A percentile compares a stretch with the other conserved stretches of the same genome.
Conservation (phyloP, 2,797 vertebrate species). For the Perodicticus potto region DNA sequence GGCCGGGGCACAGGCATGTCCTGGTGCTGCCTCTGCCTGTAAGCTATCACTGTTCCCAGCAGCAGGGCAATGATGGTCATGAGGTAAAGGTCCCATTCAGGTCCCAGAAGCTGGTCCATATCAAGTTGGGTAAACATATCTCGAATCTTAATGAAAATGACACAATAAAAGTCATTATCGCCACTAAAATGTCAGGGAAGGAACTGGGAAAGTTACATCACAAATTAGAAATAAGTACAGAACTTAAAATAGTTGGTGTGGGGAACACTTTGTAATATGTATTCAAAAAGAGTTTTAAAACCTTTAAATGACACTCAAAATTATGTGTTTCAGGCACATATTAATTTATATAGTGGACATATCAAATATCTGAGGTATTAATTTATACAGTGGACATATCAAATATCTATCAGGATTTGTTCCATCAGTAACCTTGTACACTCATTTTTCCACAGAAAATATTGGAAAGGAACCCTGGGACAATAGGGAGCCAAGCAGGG, state of each 20-base stretch:
- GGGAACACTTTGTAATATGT: background rate
- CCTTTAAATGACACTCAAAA: background rate
- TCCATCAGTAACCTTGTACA: background rate
- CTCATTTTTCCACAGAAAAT: constrained; percentile 17
- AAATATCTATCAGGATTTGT: background rate
- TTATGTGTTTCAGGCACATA: background rate
- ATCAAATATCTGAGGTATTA: background rate
- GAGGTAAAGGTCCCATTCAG: constrained; percentile 99
- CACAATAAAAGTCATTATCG: background rate
- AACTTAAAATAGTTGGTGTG: constrained; percentile 9
- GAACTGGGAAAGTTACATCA: background rate
- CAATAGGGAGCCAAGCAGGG: fast-evolving
- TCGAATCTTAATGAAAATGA: constrained; percentile 89
- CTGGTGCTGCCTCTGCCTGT: constrained; percentile 97
- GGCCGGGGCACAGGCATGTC: constrained; percentile 90
- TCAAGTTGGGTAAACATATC: constrained; percentile 94
- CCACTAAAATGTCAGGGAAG: background rate
- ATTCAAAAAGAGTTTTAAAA: constrained; percentile 31
- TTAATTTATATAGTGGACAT: background rate
- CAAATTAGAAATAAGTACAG: background rate
- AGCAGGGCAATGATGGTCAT: constrained; percentile 98
- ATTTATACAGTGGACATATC: background rate
- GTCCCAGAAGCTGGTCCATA: constrained; percentile 97
- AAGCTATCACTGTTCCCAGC: constrained; percentile 97
- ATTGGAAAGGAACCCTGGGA: background rate